Base-by-base conservation (phyloP, 1,140 invertebrate genomes). In the Lordiphosa clarofinis region DNA sequence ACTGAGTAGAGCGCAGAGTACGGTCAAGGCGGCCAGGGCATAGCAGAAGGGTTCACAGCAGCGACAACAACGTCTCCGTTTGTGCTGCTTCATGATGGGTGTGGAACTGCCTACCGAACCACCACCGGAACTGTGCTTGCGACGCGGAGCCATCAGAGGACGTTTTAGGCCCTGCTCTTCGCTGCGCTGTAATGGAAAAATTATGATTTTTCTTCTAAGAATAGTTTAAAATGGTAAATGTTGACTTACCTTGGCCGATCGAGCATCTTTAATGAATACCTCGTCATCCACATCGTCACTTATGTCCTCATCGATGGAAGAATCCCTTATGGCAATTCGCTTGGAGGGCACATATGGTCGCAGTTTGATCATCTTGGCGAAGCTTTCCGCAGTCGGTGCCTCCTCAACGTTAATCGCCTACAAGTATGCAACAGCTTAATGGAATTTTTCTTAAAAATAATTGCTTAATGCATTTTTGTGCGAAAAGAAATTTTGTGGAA, bases 211-310 rank as follows among this genome's bases (percentile, higher is more conserved):
- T 21, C 21, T 21, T 21, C 15, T 21, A 21, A 21, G 15, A 21
- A 21, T 4, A 21, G 4, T 4, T 21, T 21, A 0, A 9, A 19
- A 7, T n/a, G 9, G 5, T 4, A 15, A 13, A 8, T n/a, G 6
- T 12, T 50, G n/a, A 59, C 56, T 72, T 33, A 87, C 87, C 57
- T 88, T 89, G 19, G 76, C 76, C 9, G 84, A 92, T 88, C 92
- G 91, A 7, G 93, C 93, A 90, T 94, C 93, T 61, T 93, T 90
- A 60, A 94, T 94, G 72, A 95, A 95, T 10, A 95, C 94, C 87
- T 95, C 94, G 86, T 95, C 94, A 73, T 95, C 94, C 3, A 94
- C 91, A 87, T 94, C 94, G 28, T 89, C 88, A 53, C 87, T 89
- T 3, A 78, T 76, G 38, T 89, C 88, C 65, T 89, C 88, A 49